A percentile compares a stretch with the other conserved stretches of the same genome.
These are phyloP conservation scores for Leptinotarsa texana DNA, from an alignment of 1,140 invertebrate species.

Conservation along the genomic window DNA sequence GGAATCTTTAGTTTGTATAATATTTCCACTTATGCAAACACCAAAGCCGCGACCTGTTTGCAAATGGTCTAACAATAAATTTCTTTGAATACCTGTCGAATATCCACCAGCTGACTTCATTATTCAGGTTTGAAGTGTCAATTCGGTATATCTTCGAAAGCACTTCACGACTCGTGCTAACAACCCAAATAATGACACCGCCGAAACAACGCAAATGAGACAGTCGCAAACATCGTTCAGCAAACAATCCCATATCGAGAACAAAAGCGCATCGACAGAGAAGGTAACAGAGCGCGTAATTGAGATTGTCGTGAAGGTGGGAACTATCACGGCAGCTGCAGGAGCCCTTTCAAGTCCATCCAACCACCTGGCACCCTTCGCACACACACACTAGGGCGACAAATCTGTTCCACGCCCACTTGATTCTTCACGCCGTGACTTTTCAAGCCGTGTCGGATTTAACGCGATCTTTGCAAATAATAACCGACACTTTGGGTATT, in stretches of 20 bases:
- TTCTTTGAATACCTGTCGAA: too few species aligned
- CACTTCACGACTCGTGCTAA: too few species aligned
- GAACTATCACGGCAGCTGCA: slow-evolving; percentile 26
- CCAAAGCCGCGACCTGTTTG: too few species aligned
- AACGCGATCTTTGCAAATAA: slow-evolving; percentile 33
- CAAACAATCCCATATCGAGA: background rate
- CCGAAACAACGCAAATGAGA: background rate
- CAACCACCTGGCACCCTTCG: slow-evolving; percentile 49
- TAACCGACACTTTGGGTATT: slow-evolving; percentile 1
- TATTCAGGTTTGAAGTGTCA: too few species aligned
- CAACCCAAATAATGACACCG: too few species aligned
- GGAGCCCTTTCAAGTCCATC: slow-evolving; percentile 11
- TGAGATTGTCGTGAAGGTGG: slow-evolving; percentile 12
- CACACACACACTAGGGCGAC: slow-evolving; percentile 49
- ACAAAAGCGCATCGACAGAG: background rate
- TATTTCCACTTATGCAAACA: too few species aligned
- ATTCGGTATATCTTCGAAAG: too few species aligned
- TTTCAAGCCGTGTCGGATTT: slow-evolving; percentile 56
- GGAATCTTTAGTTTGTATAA: too few species aligned
- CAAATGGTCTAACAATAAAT: too few species aligned
- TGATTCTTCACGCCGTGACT: slow-evolving; percentile 56
- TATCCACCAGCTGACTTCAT: too few species aligned
- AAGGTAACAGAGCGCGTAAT: slow-evolving; percentile 24
- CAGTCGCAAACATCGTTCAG: background rate
- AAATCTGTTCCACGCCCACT: slow-evolving; percentile 55